Percentiles rank a stretch among this genome's conserved stretches.
Evolutionary conservation across 1,140 invertebrate species (phyloP).

Genomic region (Xylocopa sonorina): DNA sequence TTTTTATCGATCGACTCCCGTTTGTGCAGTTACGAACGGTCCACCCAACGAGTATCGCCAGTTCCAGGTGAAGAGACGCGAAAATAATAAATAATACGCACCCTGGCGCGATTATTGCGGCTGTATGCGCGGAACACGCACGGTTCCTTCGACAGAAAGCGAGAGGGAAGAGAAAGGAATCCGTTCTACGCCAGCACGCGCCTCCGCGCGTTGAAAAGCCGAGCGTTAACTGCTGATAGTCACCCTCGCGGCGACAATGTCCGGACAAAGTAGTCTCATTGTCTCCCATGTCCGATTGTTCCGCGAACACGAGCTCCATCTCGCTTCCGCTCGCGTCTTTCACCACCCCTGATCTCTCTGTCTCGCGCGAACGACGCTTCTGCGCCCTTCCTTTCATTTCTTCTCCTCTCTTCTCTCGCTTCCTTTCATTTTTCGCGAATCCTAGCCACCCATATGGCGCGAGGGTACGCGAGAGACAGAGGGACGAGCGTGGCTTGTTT

Average conservation of each 20-base stretch:
- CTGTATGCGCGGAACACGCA: too few species aligned
- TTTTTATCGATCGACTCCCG: too few species aligned
- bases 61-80: background rate
- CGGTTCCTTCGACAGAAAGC: background rate
- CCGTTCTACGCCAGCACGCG: background rate
- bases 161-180: background rate
- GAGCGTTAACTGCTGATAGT: conserved; percentile 47
- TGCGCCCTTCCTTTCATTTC: background rate
- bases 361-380: background rate
- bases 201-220: background rate
- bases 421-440: conserved; percentile 6
- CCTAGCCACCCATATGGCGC: conserved; percentile 49
- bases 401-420: conserved; percentile 20
- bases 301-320: conserved; percentile 24
- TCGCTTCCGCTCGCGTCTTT: background rate
- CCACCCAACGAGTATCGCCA: background rate
- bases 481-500: conserved; percentile 52
- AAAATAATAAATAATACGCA: conserved; percentile 13
- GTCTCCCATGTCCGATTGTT: conserved; percentile 66
- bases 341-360: background rate
- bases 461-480: conserved; percentile 5
- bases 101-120: conserved; percentile 2
- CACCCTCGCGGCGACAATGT: conserved; percentile 45
- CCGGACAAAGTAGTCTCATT: conserved; percentile 68
- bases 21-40: background rate